Evolutionary conservation across 2,888 invertebrate species (phyloP), one percentile per base, ranked within the genome.

Genomic region (Incurvaria masculella): DNA sequence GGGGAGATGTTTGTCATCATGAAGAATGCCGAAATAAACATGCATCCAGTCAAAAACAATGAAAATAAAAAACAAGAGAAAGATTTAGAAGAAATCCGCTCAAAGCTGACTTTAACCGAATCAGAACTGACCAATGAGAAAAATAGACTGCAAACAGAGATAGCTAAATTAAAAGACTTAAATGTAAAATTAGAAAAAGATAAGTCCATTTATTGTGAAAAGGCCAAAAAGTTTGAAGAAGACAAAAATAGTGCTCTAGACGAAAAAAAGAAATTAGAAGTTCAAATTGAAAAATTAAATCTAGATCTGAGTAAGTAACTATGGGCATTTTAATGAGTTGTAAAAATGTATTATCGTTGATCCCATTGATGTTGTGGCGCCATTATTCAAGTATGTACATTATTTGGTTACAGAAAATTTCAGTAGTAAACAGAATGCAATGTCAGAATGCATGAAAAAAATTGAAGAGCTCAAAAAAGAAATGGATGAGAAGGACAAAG

Each of bases 401-500:
- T 23, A 23, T 23, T 6, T 5, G 14, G 46, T 66, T 64, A 43
- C 52, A 86, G 86, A 83, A 71, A 72, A 70, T 47, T 74, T 79
- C 40, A 72, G 72, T 41, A 72, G 75, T 5, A 80, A 83, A 54
- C 76, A 82, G 59, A 75, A 74, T 46, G 79, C 82, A 53, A 66
- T 82, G 61, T 67, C 76, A 20, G 73, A 79, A 44, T 75, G 70
- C 63, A 83, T 74, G 68, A 82, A 74, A 65, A 87, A 81, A 65
- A 79, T 87, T 57, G 86, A 87, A 59, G 81, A 81, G 42, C 69
- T 84, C 2, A 85, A 86, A 61, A 81, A 79, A 52, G 84, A 86
- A 54, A 68, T 89, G 53, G 82, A 82, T 56, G 69, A 72, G 23
- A 84, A 86, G 64, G 85, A 84, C 54, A 87, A 83, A 57, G 83